Evolutionary conservation across 2,113 vertebrate species (phyloP), one percentile per base, ranked within the genome.

Genomic region (Gila orcuttii): DNA sequence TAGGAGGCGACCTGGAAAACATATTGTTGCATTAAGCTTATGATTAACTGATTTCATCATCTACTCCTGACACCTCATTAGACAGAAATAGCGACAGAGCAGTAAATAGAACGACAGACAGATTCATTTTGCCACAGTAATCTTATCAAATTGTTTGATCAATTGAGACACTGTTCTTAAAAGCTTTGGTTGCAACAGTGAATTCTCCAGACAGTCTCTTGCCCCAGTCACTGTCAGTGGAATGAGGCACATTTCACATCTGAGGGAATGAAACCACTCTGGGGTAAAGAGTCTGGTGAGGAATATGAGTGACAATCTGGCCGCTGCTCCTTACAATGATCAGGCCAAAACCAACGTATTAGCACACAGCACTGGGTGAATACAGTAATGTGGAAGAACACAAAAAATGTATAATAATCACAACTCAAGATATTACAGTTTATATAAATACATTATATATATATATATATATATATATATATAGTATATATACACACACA

Each of bases 1-100:
- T 96, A 96, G 77, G 90, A 93, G 36, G 93, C 83, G 1, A 97
- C 91, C 96, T 96, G 91, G 25, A 77, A 77, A 77, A 77, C 42
- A 75, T 9, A 76, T 19, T 13, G 15, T 28, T 55, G 13, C 75
- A 55, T 77, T 77, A 12, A 31, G 47, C 25, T 55, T 33, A 33
- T 77, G 36, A 73, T 39, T 73, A 73, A 73, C 36, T 12, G 10
- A 73, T 39, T 42, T 62, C n/a, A 21, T 60, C 59, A 62, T 25
- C 23, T n/a, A 36, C 21, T 36, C 36, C 39, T 23, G 68, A 71
- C 68, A 39, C 33, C 68, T 39, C 6, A 21, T 39, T 69, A 42
- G 68, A 71, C 10, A 12, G 21, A 71, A 71, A 23, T n/a, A 42
- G 69, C 39, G 19, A 42, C 36, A 42, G 4, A 42, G 1, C 21